These are phyloP conservation scores for Polypterus senegalus DNA, from an alignment of 2,113 vertebrate species.

Conservation along the genomic window DNA sequence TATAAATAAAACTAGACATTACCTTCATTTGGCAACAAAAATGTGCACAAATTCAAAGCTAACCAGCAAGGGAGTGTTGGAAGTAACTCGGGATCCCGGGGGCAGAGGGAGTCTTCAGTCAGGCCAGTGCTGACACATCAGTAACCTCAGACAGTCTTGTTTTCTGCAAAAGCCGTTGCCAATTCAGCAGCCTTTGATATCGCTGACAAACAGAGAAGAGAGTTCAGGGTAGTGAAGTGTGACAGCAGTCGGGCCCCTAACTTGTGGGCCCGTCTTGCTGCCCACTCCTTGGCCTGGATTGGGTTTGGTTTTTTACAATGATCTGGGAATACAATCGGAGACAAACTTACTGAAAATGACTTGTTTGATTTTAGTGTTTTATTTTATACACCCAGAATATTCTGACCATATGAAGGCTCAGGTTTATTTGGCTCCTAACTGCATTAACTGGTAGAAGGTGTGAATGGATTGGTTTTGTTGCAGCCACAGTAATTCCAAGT, in stretches of 20 bases:
- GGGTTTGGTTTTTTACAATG: no score
- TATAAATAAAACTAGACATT: slow-evolving; percentile 10
- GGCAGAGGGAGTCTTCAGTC: background rate
- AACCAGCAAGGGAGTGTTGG: slow-evolving; percentile 6
- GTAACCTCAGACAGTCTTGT: background rate
- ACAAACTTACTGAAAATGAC: no score
- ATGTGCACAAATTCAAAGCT: slow-evolving; percentile 18
- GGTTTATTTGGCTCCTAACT: no score
- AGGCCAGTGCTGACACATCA: background rate
- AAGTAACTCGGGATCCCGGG: background rate
- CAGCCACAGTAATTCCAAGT: no score
- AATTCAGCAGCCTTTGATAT: background rate
- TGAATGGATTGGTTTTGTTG: no score
- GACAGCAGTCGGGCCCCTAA: background rate
- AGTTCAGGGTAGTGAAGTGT: background rate
- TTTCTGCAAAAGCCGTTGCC: slow-evolving; percentile 9
- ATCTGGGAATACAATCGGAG: no score
- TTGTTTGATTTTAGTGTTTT: no score
- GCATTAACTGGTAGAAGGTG: no score
- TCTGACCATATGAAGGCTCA: no score
- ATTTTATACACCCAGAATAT: no score
- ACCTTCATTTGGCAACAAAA: slow-evolving; percentile 23
- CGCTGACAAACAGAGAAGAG: background rate
- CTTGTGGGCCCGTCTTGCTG: background rate
- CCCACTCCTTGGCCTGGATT: background rate